A percentile compares a stretch with the other conserved stretches of the same genome.
phyloP scores from a whole-genome alignment of 2,888 invertebrate genomes.

The Oscheius sp. region DNA sequence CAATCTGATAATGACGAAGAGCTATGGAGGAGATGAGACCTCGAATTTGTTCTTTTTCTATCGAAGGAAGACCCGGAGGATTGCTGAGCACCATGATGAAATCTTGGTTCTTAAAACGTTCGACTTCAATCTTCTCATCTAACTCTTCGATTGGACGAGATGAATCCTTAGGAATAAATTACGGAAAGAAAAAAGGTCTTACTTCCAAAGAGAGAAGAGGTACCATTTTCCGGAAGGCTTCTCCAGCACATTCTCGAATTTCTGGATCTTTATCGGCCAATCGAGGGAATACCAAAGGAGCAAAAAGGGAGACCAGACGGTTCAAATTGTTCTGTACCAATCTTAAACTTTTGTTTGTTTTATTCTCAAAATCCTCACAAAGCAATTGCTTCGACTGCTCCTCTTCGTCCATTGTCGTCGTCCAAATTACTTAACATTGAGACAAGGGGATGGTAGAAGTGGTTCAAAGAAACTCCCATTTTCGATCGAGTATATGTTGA shows the following conservation, averaged over 20 bases:
- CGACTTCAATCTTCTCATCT: slow-evolving; percentile 2
- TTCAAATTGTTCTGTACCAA: slow-evolving; percentile 11
- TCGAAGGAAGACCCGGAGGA: slow-evolving; percentile 55
- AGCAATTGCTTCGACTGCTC: slow-evolving; percentile 37
- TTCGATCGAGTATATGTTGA: slow-evolving; percentile 47
- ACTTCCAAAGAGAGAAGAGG: slow-evolving; percentile 62
- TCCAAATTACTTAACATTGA: slow-evolving; percentile 38
- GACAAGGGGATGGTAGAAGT: slow-evolving; percentile 35
- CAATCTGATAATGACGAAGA: slow-evolving; percentile 62
- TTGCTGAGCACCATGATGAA: slow-evolving; percentile 61
- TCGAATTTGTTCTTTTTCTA: slow-evolving; percentile 40
- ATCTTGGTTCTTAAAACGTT: slow-evolving; percentile 39
- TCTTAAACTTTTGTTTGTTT: not conserved
- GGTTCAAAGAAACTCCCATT: slow-evolving; percentile 41
- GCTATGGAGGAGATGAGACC: slow-evolving; percentile 49
- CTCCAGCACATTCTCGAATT: slow-evolving; percentile 61
- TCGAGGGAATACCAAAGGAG: slow-evolving; percentile 60
- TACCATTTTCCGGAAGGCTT: slow-evolving; percentile 62
- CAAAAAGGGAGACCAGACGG: slow-evolving; percentile 49
- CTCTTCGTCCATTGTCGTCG: slow-evolving; percentile 35
- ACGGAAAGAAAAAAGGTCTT: not conserved
- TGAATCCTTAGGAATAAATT: not conserved
- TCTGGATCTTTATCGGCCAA: slow-evolving; percentile 56
- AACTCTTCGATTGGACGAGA: not conserved
- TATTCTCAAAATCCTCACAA: slow-evolving; percentile 21